Conservation (phyloP, 1,140 invertebrate species). For the Galendromus occidentalis region DNA sequence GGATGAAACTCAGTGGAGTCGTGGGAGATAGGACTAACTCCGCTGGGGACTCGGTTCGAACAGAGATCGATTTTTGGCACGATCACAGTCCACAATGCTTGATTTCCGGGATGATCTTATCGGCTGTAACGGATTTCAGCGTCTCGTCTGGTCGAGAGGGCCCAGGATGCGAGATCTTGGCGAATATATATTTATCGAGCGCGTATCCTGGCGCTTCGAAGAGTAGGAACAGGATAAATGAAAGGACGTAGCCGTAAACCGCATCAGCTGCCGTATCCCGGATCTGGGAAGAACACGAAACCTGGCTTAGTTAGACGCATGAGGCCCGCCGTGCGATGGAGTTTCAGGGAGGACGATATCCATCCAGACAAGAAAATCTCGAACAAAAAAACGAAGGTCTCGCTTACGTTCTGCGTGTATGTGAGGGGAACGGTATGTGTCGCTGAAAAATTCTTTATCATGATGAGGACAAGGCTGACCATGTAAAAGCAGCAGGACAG, state of each 20-base stretch:
- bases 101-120: no score
- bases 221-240: background rate
- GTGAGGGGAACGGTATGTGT: background rate
- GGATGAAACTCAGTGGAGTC: no score
- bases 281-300: background rate
- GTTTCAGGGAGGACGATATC: background rate
- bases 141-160: no score
- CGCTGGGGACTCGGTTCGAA: no score
- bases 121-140: no score
- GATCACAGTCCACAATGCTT: no score
- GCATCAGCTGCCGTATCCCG: background rate
- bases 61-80: no score
- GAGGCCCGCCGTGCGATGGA: background rate
- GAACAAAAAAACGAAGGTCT: background rate
- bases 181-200: background rate
- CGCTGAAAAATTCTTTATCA: background rate
- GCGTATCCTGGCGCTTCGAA: background rate
- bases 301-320: background rate
- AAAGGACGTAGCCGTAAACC: background rate
- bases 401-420: background rate
- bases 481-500: background rate
- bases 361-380: background rate
- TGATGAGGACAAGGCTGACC: background rate
- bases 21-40: no score
- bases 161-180: no score